These are phyloP conservation scores for Drosophila borealis DNA, from an alignment of 2,888 invertebrate genomes.

Conservation along the genomic window DNA sequence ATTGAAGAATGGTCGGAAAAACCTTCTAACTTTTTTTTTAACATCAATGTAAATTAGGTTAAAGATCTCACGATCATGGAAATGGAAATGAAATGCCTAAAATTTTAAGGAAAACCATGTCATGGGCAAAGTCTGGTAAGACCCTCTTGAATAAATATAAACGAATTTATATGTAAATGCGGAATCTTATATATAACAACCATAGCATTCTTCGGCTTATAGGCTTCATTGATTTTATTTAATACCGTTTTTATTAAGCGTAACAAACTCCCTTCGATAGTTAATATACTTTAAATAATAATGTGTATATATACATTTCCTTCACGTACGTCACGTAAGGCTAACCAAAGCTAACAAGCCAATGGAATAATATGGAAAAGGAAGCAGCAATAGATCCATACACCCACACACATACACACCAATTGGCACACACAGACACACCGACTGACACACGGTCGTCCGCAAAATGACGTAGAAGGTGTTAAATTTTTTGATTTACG, in stretches of 20 bases:
- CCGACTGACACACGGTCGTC: slow-evolving; percentile 38
- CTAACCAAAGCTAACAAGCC: slow-evolving; percentile 47
- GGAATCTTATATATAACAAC: too few relatives aligned
- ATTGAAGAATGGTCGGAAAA: too few relatives aligned
- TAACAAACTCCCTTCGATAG: not conserved
- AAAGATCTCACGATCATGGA: too few relatives aligned
- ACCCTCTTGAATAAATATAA: too few relatives aligned
- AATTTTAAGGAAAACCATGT: too few relatives aligned
- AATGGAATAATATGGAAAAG: slow-evolving; percentile 38
- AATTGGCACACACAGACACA: slow-evolving; percentile 34
- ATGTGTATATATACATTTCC: not conserved
- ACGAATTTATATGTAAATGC: too few relatives aligned
- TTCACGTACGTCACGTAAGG: slow-evolving; percentile 62
- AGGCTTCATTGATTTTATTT: not conserved
- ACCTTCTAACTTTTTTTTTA: too few relatives aligned
- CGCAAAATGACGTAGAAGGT: slow-evolving; percentile 72
- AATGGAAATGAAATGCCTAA: too few relatives aligned
- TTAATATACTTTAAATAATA: not conserved
- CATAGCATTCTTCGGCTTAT: too few relatives aligned
- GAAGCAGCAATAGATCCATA: slow-evolving; percentile 29
- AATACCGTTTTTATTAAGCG: not conserved
- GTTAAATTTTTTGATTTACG: slow-evolving; percentile 74
- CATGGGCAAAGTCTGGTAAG: too few relatives aligned
- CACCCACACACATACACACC: slow-evolving; percentile 14
- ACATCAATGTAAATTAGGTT: too few relatives aligned